Base-by-base conservation (phyloP, 2,113 vertebrate genomes). In the Gymnocephalus cernua region DNA sequence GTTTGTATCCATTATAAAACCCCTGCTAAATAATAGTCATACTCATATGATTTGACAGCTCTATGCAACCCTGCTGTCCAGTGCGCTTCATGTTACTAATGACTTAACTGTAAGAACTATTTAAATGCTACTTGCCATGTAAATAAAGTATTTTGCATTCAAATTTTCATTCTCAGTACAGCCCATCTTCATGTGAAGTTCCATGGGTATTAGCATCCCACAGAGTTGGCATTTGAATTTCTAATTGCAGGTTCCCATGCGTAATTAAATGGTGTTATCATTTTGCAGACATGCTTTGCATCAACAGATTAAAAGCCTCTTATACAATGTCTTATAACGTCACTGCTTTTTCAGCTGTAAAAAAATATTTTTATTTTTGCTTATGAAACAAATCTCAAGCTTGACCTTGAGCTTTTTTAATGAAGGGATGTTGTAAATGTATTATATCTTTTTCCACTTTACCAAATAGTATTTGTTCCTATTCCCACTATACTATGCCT, bases 211-310 rank as follows among this genome's bases (percentile, higher is more conserved):
- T 85, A 89, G 86, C 74, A 53, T 64, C 86, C 83, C 71, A 64
- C 80, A 47, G 81, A 65, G 86, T 85, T 86, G 69, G 54, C 57
- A 89, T 91, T 84, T 74, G 62, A 91, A 92, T 90, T 90, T 89
- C 74, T 92, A 93, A 94, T 93, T 86, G 68, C 47, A 80, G 79
- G 84, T 81, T 92, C 85, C 71, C 70, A 16, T 29, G 64, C 83
- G 88, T 83, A 81, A 87, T 85, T 91, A 79, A 81, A 88, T 89
- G 72, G 75, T 86, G 74, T 90, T 91, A 75, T 85, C 72, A 83
- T 85, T 86, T 81, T 64, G 50, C 80, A 82, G 89, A 87, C 82
- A 88, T 53, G 63, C 59, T 70, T 88, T 81, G 71, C 79, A 80
- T 89, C 78, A 84, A 90, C 84, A 87, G 66, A 87, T 82, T 86